Evolutionary conservation across 2,797 vertebrate genomes (phyloP), one percentile per base, ranked within the genome.

Genomic region (Dallia pectoralis): DNA sequence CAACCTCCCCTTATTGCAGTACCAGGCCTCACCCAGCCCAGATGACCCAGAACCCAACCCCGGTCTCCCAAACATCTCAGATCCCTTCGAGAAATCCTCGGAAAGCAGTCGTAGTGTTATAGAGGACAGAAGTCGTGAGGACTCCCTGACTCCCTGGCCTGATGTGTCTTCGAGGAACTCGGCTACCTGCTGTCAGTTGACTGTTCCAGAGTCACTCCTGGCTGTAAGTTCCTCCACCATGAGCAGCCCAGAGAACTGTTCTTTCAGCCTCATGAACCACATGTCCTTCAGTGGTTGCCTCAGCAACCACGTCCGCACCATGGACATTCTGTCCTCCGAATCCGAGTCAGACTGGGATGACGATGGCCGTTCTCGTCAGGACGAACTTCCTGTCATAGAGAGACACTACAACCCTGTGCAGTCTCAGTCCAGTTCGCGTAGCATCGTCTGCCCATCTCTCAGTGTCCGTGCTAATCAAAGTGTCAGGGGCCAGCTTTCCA

Each of bases 341-440:
- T 69, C 74, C 56, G 56, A 77, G 62, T 69, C 73, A 62, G 63
- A 77, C 29, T 61, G 59, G 48, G 51, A n/a, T 40, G 73, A 61
- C 29, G 59, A 74, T 32, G 19, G 68, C 56, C 36, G 29, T 61
- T n/a, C 32, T 66, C 32, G 44, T 59, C 59, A 61, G 66, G 27
- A 53, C 33, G n/a, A n/a, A n/a, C n/a, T n/a, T n/a, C n/a, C 25
- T 49, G 19, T 8, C 0, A 44, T 25, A 33, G 15, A 59, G 33
- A 70, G 30, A 4, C n/a, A 75, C 66, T 62, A 33, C 18, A 69
- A 49, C 61, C 33, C 62, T 15, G 66, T 59, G 67, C 56, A 2
- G 2, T 27, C 63, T 29, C 62, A 18, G 32, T 74, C 67, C 63
- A 71, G 47, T 53, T 74, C 68, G 53, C 40, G 51, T 36, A 61